Conservation (phyloP, 2,797 vertebrate genomes). For the Petrocephalus schoutedeni region DNA sequence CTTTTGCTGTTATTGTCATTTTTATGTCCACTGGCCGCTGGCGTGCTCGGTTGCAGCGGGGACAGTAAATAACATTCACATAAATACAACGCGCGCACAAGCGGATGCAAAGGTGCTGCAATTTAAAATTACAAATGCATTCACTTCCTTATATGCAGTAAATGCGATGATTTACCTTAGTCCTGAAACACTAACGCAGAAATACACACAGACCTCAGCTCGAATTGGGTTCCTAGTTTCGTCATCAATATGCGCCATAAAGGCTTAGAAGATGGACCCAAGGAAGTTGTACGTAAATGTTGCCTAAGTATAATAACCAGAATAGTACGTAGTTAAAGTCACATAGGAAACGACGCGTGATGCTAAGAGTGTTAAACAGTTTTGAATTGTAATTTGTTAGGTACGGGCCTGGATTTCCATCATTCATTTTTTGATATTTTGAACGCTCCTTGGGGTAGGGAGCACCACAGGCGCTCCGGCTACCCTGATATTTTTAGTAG, state of each 20-base stretch:
- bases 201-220: not conserved
- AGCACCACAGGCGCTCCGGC: not conserved
- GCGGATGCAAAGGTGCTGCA: not conserved
- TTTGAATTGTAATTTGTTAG: not conserved
- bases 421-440: not conserved
- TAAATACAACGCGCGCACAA: not conserved
- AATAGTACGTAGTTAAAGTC: not conserved
- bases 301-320: slow-evolving; percentile 6
- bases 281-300: not conserved
- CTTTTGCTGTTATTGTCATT: not conserved
- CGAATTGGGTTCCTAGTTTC: not conserved
- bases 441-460: not conserved
- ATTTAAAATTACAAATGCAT: not conserved
- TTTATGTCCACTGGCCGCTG: not conserved
- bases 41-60: not conserved
- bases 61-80: not conserved
- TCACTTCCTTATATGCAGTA: not conserved
- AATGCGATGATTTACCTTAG: slow-evolving; percentile 14
- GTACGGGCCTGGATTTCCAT: not conserved
- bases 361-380: not conserved
- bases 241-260: slow-evolving; percentile 33
- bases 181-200: not conserved
- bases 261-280: not conserved
- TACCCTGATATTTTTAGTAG: not conserved
- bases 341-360: not conserved